phyloP scores from a whole-genome alignment of 2,888 invertebrate species.

The Scotopteryx bipunctaria region DNA sequence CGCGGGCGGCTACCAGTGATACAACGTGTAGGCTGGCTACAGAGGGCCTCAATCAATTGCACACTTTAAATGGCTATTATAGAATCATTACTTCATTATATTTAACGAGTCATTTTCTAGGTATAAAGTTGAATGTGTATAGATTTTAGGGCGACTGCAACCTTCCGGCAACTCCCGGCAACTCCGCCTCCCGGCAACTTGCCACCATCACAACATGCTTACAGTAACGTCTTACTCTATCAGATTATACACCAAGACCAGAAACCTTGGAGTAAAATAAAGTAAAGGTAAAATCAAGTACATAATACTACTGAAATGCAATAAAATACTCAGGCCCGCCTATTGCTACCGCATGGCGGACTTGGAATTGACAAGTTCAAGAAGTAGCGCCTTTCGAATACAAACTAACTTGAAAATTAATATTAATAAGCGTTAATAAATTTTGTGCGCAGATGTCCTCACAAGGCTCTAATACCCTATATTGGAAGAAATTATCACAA shows the following conservation, averaged over 20 bases:
- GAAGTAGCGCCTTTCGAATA: too few relatives aligned
- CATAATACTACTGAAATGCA: background rate
- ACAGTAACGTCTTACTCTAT: slow-evolving; percentile 19
- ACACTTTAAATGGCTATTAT: background rate
- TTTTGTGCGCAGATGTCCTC: slow-evolving; percentile 4
- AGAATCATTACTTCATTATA: background rate
- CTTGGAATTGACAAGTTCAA: background rate
- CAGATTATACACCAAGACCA: slow-evolving; percentile 13
- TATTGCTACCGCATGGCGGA: background rate
- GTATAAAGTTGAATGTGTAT: too few relatives aligned
- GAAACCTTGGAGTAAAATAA: slow-evolving; percentile 28
- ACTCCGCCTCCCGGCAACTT: slow-evolving; percentile 17
- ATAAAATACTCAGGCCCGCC: background rate
- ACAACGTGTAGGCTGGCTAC: slow-evolving; percentile 1
- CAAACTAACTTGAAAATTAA: too few relatives aligned
- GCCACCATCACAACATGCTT: slow-evolving; percentile 30
- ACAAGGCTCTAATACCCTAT: background rate
- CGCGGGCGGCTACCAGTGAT: background rate
- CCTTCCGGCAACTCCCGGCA: too few relatives aligned
- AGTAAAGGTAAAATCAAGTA: too few relatives aligned
- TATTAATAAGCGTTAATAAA: too few relatives aligned
- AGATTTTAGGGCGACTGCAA: too few relatives aligned
- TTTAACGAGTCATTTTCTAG: too few relatives aligned
- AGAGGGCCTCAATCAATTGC: slow-evolving; percentile 2
- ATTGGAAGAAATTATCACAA: background rate